A percentile compares a stretch with the other conserved stretches of the same genome.
Conservation (phyloP, 2,888 invertebrate genomes). For the Tolmerus cingulatus region DNA sequence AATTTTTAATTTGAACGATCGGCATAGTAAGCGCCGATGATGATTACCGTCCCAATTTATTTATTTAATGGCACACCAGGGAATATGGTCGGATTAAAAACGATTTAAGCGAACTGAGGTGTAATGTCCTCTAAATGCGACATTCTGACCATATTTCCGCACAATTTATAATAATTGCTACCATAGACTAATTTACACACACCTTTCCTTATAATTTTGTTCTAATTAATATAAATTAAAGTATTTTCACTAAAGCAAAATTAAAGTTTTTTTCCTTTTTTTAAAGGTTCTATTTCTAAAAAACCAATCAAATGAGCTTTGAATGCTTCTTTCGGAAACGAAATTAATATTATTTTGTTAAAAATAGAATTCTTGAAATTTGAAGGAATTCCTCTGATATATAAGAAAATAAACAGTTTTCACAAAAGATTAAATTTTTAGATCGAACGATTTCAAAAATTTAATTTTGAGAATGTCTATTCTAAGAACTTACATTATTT, state of each 20-base stretch:
- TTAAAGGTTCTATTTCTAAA: no score
- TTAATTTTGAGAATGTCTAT: no score
- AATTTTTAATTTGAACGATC: neutral
- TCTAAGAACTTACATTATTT: no score
- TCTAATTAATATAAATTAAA: neutral
- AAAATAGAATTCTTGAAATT: no score
- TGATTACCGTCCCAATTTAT: neutral
- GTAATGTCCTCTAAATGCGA: neutral
- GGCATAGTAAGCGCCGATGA: neutral
- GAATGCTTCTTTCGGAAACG: no score
- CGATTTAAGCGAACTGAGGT: neutral
- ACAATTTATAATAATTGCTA: neutral
- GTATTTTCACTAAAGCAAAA: neutral
- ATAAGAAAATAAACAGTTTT: no score
- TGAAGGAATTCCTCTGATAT: no score
- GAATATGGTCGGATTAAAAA: neutral
- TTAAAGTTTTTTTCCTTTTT: no score
- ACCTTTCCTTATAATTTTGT: neutral
- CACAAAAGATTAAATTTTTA: no score
- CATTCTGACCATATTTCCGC: neutral
- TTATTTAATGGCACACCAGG: neutral
- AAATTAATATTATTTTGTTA: no score
- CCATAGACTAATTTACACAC: neutral
- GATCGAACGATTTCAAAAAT: no score
- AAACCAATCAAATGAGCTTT: no score